Percentiles rank a stretch among this genome's conserved stretches.
Conservation (phyloP, 2,797 vertebrate species). For the Okamejei kenojei region DNA sequence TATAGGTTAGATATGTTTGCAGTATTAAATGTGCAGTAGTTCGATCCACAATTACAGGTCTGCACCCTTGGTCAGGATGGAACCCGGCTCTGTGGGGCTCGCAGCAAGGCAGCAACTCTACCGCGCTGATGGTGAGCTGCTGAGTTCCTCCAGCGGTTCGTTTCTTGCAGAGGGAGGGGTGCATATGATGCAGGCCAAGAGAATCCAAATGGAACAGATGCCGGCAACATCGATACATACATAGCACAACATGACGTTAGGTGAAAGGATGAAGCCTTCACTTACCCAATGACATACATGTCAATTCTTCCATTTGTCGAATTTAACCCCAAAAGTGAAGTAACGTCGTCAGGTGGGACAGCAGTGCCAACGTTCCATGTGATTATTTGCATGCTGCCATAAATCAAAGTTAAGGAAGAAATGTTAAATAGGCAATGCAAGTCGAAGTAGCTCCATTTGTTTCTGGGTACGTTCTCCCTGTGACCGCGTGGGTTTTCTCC, state of each 20-base stretch:
- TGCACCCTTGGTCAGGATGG: too few species aligned
- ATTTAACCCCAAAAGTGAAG: constrained; percentile 79
- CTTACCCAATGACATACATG: constrained; percentile 95
- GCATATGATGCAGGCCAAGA: too few species aligned
- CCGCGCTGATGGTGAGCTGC: too few species aligned
- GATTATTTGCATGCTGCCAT: constrained; percentile 77
- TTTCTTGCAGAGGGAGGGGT: too few species aligned
- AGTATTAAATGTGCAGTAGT: too few species aligned
- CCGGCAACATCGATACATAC: not conserved
- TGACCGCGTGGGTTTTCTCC: too few species aligned
- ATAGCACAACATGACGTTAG: not conserved
- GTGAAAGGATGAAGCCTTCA: not conserved
- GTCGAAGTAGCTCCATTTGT: not conserved
- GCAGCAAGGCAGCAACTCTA: too few species aligned
- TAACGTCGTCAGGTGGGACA: constrained; percentile 83
- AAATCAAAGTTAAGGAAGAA: not conserved
- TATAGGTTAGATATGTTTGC: too few species aligned
- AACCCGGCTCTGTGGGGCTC: too few species aligned
- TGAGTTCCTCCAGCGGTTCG: too few species aligned
- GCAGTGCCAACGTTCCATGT: constrained; percentile 95
- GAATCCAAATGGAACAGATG: too few species aligned
- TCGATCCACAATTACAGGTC: too few species aligned
- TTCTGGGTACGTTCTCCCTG: not conserved
- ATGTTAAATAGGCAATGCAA: not conserved
- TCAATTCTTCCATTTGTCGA: constrained; percentile 76